A percentile compares a stretch with the other conserved stretches of the same genome.
Evolutionary conservation across 2,113 vertebrate genomes (phyloP).

Genomic region (Chaetodon trifascialis): DNA sequence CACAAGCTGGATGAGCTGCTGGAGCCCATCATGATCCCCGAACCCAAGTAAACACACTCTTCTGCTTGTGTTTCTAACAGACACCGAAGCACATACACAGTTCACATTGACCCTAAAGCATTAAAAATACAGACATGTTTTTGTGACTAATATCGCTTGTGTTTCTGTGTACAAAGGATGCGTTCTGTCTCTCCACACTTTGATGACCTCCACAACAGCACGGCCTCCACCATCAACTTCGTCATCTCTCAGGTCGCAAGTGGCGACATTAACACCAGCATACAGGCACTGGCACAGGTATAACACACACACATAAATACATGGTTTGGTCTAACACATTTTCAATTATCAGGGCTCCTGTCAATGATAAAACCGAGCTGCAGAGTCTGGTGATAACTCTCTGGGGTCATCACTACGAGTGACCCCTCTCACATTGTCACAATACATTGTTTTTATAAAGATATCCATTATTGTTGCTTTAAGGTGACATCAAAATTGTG

Average conservation of each 20-base stretch:
- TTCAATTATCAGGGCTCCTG: not conserved
- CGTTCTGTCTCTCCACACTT: slow-evolving; percentile 94
- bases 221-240: slow-evolving; percentile 97
- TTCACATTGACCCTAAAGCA: too few relatives aligned
- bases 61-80: too few relatives aligned
- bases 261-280: slow-evolving; percentile 95
- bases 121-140: not conserved
- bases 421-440: too few relatives aligned
- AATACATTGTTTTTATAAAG: not conserved
- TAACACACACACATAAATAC: not conserved
- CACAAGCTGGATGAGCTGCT: slow-evolving; percentile 98
- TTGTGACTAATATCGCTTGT: not conserved
- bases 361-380: not conserved
- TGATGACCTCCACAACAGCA: slow-evolving; percentile 97
- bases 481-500: not conserved
- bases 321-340: not conserved
- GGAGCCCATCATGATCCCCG: slow-evolving; percentile 95
- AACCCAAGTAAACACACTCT: slow-evolving; percentile 87
- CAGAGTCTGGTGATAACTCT: too few relatives aligned
- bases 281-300: slow-evolving; percentile 96
- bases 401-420: too few relatives aligned
- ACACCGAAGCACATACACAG: too few relatives aligned
- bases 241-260: slow-evolving; percentile 99
- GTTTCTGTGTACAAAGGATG: slow-evolving; percentile 82
- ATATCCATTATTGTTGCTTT: not conserved